Base-by-base conservation (phyloP, 2,113 vertebrate species). In the Rhipidura dahli region DNA sequence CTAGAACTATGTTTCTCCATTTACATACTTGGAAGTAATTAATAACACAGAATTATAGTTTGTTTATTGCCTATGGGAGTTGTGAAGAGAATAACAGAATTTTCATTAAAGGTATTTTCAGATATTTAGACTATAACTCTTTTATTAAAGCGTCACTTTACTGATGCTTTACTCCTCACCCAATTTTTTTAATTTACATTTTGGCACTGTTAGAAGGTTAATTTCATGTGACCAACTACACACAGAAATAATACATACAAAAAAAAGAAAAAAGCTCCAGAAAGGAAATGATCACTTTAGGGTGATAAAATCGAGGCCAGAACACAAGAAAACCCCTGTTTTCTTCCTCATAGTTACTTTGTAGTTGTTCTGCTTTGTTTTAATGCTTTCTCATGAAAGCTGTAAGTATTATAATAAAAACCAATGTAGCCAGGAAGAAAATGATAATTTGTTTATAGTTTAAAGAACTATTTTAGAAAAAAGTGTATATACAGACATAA, bases 291-390 rank as follows among this genome's bases (percentile, higher is more conserved):
- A 90, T 96, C 75, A 80, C 82, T 93, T 93, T 17, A 39, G 17
- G 50, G 66, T 96, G 81, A 93, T 66, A 90, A 91, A 91, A 90
- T 45, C 0, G 19, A 91, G 49, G 75, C 95, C 94, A 96, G 87
- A 86, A 91, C 70, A 83, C 50, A 61, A 89, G 89, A 65, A 93
- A 92, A 91, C 6, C 49, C 39, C 49, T 82, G 57, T 60, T 91
- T 94, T 95, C 63, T 93, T 96, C 93, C 95, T 94, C 82, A 45
- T 76, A 68, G 45, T 79, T 82, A 57, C 94, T 96, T 91, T 96
- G 90, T 90, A 96, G 87, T 93, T 80, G 79, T 17, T 83, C 83
- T 92, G 66, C 83, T 93, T 96, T 96, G 83, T 88, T 94, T 95
- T 90, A 83, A 59, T 35, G 63, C 12, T 51, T 95, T 95, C 66